phyloP scores from a whole-genome alignment of 2,888 invertebrate genomes.

The Athetis lepigone region DNA sequence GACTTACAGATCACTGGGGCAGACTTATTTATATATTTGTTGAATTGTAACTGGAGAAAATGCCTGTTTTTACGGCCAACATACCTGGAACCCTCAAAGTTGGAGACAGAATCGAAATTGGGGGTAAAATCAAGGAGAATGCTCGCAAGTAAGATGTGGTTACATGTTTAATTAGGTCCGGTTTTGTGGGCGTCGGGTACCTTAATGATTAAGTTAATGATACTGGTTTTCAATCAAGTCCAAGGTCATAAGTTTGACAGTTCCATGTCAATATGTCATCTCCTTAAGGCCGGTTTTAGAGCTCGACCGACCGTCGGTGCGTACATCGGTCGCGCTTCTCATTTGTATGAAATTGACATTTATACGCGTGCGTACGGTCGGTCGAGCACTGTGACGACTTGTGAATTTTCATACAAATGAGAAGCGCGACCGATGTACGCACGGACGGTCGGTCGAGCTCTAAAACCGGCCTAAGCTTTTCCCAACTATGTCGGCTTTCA shows the following conservation, averaged over 20 bases:
- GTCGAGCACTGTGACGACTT: too few species aligned
- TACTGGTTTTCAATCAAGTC: background rate
- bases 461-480: too few species aligned
- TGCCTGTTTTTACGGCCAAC: conserved; percentile 88
- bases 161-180: background rate
- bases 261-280: too few species aligned
- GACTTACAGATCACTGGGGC: conserved; percentile 70
- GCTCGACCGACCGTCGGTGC: too few species aligned
- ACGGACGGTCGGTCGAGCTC: too few species aligned
- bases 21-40: conserved; percentile 54
- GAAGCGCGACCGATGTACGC: too few species aligned
- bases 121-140: conserved; percentile 87
- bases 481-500: too few species aligned
- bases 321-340: too few species aligned
- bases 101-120: conserved; percentile 87
- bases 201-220: background rate
- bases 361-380: too few species aligned
- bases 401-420: too few species aligned
- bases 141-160: conserved; percentile 82
- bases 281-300: too few species aligned
- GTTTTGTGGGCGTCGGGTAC: background rate
- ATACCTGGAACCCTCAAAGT: conserved; percentile 82
- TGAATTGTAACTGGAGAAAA: conserved; percentile 66
- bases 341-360: too few species aligned
- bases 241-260: background rate